phyloP scores from a whole-genome alignment of 2,113 vertebrate species.

The Urocolius indicus region DNA sequence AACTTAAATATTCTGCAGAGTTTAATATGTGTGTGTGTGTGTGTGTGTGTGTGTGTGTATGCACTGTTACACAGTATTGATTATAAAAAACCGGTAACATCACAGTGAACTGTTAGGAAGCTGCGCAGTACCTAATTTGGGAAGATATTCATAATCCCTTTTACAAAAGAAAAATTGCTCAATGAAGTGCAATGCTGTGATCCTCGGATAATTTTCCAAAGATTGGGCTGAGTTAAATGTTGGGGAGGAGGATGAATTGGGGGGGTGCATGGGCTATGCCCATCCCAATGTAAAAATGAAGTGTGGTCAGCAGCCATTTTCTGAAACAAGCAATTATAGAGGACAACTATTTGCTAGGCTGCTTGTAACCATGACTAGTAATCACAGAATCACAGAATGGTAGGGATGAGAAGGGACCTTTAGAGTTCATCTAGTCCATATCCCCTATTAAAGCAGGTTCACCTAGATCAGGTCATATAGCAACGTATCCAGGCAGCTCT shows the following conservation, averaged over 20 bases:
- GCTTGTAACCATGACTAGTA: background rate
- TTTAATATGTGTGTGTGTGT: background rate
- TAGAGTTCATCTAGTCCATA: no score
- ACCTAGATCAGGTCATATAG: no score
- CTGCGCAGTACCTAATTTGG: background rate
- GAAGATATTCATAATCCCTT: background rate
- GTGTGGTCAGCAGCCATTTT: background rate
- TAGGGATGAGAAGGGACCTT: no score
- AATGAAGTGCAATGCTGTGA: background rate
- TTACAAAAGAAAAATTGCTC: background rate
- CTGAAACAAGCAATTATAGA: background rate
- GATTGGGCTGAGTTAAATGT: background rate
- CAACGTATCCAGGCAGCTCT: no score
- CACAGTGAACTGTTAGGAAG: background rate
- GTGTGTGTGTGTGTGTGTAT: background rate
- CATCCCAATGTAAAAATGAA: conserved; percentile 14
- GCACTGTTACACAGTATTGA: background rate
- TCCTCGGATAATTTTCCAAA: background rate
- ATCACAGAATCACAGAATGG: no score
- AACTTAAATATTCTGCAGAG: conserved; percentile 10
- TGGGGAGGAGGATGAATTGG: background rate
- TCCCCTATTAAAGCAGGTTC: no score
- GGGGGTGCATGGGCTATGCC: background rate
- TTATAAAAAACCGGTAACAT: background rate
- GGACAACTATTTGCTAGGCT: background rate